Base-by-base conservation (phyloP, 1,140 invertebrate species). In the Holotrichia oblita region DNA sequence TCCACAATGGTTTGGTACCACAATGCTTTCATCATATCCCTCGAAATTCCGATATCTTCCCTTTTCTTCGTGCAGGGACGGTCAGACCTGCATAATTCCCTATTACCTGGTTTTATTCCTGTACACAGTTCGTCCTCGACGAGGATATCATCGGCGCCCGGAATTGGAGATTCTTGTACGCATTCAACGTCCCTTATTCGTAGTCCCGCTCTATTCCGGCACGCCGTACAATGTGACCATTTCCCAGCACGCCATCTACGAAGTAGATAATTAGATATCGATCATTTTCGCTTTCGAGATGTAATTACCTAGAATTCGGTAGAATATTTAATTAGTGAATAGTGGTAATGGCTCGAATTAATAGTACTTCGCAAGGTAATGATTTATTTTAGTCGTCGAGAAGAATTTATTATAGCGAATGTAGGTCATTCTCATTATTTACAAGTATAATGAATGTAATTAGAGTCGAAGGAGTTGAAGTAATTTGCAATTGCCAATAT, bases 151-250 rank as follows among this genome's bases (percentile, higher is more conserved):
- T 90, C 89, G 3, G 83, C 85, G 4, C 86, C 87, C 0, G 79
- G 12, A 40, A 81, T 85, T 0, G 87, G 84, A 10, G 84, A 83
- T 77, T 88, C 86, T 77, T 84, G 83, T 0, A 89, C 85, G 76
- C 89, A 90, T 59, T 89, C 87, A n/a, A 90, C 87, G 72, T 85
- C 85, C 6, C 89, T 84, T 41, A 80, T 84, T 42, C 82, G 82
- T 0, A 83, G 79, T 6, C 89, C 89, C n/a, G 85, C 84, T 81
- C 86, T 86, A 27, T 85, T 85, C 61, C 87, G 85, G 79, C 89
- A 90, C 4, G 88, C 88, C 61, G 81, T 86, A 80, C 89, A 90
- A 34, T 85, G 83, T 41, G 88, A 86, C 89, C 89, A 90, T 78
- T 86, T 86, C 42, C 89, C 89, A 10, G 88, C 86, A 76, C 88